Base-by-base conservation (phyloP, 1,140 invertebrate species). In the Amphibalanus amphitrite region DNA sequence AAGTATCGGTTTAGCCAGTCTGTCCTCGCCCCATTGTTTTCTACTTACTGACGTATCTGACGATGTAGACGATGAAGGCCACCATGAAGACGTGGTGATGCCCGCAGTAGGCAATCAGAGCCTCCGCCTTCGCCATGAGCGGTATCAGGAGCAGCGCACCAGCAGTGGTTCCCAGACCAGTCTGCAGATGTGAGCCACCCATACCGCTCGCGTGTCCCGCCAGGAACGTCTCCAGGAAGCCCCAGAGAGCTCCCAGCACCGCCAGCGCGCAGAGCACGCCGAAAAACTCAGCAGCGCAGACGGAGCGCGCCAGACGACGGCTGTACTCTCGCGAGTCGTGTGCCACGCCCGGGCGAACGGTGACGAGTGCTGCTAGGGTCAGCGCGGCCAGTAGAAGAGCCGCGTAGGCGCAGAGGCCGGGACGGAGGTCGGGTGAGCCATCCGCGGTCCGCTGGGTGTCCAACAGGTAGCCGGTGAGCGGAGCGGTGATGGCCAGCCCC, bases 1-100 rank as follows among this genome's bases (percentile, higher is more conserved):
- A n/a, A n/a, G n/a, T n/a, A n/a, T n/a, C n/a, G n/a, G n/a, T n/a
- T n/a, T n/a, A n/a, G n/a, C n/a, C 10, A 64, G 65, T 29, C 20
- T 69, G 69, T 20, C 25, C 25, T n/a, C 20, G 26, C 23, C 17
- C 17, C 25, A n/a, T 72, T 17, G 23, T 70, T 23, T 23, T 47
- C 69, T 69, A 75, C 74, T 76, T 78, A 83, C 85, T 83, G 47
- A 87, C 84, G 76, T 88, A 92, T 72, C 88, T 82, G 33, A 91
- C 80, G 65, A 90, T 89, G 79, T 90, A 92, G 75, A 90, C 85
- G 3, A 87, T 86, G 75, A 92, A 89, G 28, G 89, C 89, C 64
- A 85, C 83, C 74, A 92, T 91, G 72, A 92, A 85, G 70, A 93
- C 82, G 79, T 93, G 91, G 73, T 89, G 89, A 78, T 92, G 89